These are phyloP conservation scores for Taenioides sp. DNA, from an alignment of 2,797 vertebrate species.

Conservation along the genomic window DNA sequence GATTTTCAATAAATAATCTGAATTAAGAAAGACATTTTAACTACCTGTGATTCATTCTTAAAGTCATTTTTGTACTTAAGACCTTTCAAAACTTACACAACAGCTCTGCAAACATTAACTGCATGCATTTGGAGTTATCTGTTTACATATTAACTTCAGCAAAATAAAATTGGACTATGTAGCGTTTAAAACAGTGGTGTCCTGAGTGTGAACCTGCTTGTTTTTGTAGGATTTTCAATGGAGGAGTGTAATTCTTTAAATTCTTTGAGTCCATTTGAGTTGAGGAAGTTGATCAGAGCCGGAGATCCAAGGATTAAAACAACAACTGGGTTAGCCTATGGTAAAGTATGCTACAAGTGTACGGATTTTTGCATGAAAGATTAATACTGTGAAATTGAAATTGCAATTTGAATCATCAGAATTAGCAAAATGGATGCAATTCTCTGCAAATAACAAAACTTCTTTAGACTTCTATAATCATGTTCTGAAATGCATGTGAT, in stretches of 20 bases:
- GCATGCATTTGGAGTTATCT: background rate
- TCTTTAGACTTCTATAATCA: no score
- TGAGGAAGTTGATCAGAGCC: conserved; percentile 54
- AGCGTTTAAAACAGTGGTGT: background rate
- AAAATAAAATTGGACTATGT: background rate
- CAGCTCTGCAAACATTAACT: background rate
- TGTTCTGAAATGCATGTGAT: no score
- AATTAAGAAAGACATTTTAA: no score
- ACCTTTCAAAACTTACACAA: background rate
- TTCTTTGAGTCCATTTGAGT: conserved; percentile 37
- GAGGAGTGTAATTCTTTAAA: conserved; percentile 4
- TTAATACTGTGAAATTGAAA: background rate
- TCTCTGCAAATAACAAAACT: no score
- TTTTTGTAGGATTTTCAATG: conserved; percentile 25
- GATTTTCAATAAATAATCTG: no score
- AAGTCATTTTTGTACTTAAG: background rate
- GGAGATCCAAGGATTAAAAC: conserved; percentile 46
- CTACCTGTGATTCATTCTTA: background rate
- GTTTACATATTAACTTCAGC: conserved; percentile 3
- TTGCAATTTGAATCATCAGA: background rate
- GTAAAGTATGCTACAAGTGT: conserved; percentile 32
- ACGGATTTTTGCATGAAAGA: background rate
- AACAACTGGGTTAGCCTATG: conserved; percentile 49
- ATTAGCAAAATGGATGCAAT: no score
- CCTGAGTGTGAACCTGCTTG: background rate